Conservation (phyloP, 2,113 vertebrate species). For the Pseudorhombus dupliciocellatus region DNA sequence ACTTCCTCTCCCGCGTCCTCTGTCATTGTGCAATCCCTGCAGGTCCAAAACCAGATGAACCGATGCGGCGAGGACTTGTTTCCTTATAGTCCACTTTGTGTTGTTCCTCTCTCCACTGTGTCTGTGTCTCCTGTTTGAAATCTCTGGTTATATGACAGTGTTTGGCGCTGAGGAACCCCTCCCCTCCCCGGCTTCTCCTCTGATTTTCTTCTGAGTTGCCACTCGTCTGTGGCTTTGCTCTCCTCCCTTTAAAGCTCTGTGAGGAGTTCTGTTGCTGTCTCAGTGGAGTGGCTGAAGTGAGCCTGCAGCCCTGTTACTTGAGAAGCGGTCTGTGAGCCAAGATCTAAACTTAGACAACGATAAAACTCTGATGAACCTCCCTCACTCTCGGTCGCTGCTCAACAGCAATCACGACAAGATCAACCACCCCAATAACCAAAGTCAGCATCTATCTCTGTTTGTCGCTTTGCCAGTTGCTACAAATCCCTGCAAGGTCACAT, state of each 20-base stretch:
- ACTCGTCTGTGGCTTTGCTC: conserved; percentile 22
- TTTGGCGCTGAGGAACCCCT: not conserved
- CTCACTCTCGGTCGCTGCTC: conserved; percentile 51
- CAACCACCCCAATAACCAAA: conserved; percentile 6
- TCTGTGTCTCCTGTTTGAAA: conserved; percentile 32
- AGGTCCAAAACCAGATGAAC: conserved; percentile 9
- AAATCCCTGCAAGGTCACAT: conserved; percentile 38
- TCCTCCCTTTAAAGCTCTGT: conserved; percentile 35
- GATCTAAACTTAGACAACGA: conserved; percentile 83
- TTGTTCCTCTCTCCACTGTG: conserved; percentile 4
- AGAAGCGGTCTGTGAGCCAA: conserved; percentile 75
- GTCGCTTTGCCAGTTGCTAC: not conserved
- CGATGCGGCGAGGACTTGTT: not conserved
- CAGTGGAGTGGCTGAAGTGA: conserved; percentile 47
- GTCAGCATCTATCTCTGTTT: not conserved
- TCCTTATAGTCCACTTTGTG: conserved; percentile 18
- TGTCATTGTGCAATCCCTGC: conserved; percentile 60
- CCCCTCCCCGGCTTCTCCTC: conserved; percentile 18
- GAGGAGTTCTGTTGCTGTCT: conserved; percentile 51
- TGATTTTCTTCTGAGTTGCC: conserved; percentile 21
- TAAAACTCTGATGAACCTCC: conserved; percentile 76
- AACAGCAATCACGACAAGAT: conserved; percentile 40
- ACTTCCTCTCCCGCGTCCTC: conserved; percentile 52
- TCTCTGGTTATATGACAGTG: conserved; percentile 5
- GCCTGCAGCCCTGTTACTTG: conserved; percentile 76